phyloP scores from a whole-genome alignment of 2,888 invertebrate genomes.

The Steinernema scapterisci region DNA sequence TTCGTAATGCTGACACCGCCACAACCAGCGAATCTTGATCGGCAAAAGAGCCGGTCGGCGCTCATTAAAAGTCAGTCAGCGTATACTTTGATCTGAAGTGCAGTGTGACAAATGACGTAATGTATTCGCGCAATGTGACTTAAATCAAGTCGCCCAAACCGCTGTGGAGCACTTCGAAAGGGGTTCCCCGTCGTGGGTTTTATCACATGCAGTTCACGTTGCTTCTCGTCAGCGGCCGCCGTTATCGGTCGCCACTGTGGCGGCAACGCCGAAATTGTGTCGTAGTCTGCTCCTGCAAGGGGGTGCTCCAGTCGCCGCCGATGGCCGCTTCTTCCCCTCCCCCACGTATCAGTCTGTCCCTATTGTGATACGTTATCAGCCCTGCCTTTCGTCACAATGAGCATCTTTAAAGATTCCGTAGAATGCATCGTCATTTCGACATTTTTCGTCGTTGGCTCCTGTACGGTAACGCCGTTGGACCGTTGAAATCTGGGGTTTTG shows the following conservation, averaged over 20 bases:
- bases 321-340: not conserved
- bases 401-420: constrained; percentile 20
- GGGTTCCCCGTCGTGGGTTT: not conserved
- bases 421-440: constrained; percentile 6
- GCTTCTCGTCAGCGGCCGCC: not conserved
- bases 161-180: not conserved
- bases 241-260: not conserved
- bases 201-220: constrained; percentile 22
- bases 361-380: not conserved
- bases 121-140: not conserved
- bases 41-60: not conserved
- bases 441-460: not conserved
- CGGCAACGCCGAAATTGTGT: not conserved
- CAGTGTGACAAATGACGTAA: constrained; percentile 26
- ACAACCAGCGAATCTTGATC: not conserved
- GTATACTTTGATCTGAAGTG: not conserved
- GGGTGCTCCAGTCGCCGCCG: not conserved
- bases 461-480: not conserved
- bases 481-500: not conserved
- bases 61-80: not conserved
- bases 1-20: too few species aligned
- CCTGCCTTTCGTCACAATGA: not conserved
- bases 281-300: not conserved
- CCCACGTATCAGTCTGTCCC: not conserved
- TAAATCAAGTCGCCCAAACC: constrained; percentile 11